These are phyloP conservation scores for Aramus guarauna DNA, from an alignment of 2,113 vertebrate genomes.

Conservation along the genomic window DNA sequence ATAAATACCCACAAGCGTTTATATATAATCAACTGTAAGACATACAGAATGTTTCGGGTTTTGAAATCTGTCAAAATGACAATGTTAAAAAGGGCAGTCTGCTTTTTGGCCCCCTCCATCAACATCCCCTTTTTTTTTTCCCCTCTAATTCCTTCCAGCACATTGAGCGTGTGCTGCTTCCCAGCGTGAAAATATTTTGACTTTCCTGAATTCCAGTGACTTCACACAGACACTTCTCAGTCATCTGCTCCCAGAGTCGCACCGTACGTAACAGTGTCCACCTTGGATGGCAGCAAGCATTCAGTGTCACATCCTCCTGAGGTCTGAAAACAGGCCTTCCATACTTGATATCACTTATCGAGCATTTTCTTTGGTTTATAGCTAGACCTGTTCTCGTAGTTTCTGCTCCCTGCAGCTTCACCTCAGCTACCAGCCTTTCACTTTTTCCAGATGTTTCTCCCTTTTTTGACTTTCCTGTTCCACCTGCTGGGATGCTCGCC, in stretches of 20 bases:
- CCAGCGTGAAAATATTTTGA: neutral
- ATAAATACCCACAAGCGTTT: neutral
- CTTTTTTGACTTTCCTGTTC: neutral
- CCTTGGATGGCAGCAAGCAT: neutral
- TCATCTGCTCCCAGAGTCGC: neutral
- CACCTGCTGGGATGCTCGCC: neutral
- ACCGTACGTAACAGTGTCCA: accelerated
- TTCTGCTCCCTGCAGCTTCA: neutral
- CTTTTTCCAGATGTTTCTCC: neutral
- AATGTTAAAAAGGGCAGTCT: neutral
- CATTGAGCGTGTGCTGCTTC: neutral
- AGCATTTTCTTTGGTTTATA: neutral
- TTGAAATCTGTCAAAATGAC: neutral
- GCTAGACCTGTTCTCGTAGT: neutral
- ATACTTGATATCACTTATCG: neutral
- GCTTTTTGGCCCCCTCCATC: neutral
- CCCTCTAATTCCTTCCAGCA: neutral
- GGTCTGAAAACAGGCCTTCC: neutral
- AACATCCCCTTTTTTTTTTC: too few relatives aligned
- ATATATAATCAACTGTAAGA: neutral
- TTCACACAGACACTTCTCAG: neutral
- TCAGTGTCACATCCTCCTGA: neutral
- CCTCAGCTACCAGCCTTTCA: neutral
- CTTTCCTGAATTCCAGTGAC: neutral
- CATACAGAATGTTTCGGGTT: neutral